Conservation (phyloP, 2,113 vertebrate species). For the Gracilinanus agilis region DNA sequence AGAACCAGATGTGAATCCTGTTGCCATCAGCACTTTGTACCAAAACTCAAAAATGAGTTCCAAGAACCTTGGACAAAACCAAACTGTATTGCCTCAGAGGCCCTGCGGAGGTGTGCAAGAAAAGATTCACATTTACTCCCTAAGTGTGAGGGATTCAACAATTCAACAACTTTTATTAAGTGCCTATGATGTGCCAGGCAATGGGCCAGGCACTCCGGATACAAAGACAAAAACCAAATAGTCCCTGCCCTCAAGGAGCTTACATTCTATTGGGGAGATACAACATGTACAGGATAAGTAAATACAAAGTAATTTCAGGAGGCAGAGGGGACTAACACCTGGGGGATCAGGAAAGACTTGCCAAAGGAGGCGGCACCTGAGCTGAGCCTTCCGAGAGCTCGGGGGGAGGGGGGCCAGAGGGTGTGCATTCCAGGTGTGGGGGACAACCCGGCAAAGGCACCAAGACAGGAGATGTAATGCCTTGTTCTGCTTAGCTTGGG, state of each 20-base stretch:
- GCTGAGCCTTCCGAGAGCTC: neutral
- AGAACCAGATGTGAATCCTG: neutral
- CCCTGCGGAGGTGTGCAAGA: neutral
- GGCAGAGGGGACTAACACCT: neutral
- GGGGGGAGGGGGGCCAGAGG: neutral
- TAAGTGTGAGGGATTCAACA: neutral
- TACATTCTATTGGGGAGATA: neutral
- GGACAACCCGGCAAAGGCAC: neutral
- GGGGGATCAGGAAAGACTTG: neutral
- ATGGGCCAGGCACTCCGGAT: neutral
- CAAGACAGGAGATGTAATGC: neutral
- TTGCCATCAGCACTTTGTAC: neutral
- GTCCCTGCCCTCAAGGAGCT: conserved; percentile 1
- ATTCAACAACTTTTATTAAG: conserved; percentile 6
- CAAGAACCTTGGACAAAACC: neutral
- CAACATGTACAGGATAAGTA: neutral
- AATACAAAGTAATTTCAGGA: conserved; percentile 2
- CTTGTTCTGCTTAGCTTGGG: neutral
- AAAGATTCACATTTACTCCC: neutral
- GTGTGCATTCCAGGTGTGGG: neutral
- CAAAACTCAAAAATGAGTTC: neutral
- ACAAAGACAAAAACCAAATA: conserved; percentile 5
- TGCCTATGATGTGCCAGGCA: neutral
- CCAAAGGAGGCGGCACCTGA: neutral
- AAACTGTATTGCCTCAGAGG: accelerated